These are phyloP conservation scores for Sitta europaea DNA, from an alignment of 2,113 vertebrate species.

Conservation along the genomic window DNA sequence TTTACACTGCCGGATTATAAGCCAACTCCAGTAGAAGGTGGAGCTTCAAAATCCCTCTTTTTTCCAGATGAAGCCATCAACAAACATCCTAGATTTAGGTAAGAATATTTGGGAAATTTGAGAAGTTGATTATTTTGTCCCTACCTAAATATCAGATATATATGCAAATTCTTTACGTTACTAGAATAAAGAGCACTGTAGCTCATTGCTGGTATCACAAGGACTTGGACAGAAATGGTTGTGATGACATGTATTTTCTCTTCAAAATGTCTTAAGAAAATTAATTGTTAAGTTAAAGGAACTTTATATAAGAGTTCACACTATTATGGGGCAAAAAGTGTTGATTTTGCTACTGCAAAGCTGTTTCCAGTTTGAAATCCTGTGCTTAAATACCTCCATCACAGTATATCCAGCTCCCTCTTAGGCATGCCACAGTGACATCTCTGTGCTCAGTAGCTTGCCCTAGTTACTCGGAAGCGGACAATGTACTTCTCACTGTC, in stretches of 20 bases:
- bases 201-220: neutral
- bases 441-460: neutral
- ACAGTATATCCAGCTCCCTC: neutral
- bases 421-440: neutral
- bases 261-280: neutral
- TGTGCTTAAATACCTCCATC: neutral
- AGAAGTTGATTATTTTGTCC: neutral
- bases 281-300: neutral
- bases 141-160: neutral
- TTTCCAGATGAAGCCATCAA: constrained; percentile 97
- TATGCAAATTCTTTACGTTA: neutral
- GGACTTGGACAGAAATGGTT: neutral
- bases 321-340: neutral
- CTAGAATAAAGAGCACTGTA: neutral
- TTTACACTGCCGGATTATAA: constrained; percentile 86
- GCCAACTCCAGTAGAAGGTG: constrained; percentile 87
- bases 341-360: neutral
- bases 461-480: neutral
- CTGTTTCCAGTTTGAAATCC: neutral
- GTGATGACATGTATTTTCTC: neutral
- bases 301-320: neutral
- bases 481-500: neutral
- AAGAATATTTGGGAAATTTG: neutral
- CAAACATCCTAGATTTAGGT: constrained; percentile 95
- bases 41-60: constrained; percentile 93